phyloP scores from a whole-genome alignment of 2,797 vertebrate species.

The Selene dorsalis region DNA sequence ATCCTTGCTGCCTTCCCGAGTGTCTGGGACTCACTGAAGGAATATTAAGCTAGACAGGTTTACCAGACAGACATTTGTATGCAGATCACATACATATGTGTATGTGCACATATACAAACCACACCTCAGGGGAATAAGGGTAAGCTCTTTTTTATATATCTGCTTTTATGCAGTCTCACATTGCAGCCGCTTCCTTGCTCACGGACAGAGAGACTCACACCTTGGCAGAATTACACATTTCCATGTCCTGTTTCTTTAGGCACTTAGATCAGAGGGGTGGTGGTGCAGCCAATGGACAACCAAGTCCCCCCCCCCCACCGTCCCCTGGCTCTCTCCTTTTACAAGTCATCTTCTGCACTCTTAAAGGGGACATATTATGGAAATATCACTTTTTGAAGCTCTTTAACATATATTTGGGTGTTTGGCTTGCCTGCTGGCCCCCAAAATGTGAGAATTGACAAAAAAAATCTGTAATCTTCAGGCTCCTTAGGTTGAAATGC shows the following conservation, averaged over 20 bases:
- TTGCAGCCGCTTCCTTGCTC: conserved; percentile 31
- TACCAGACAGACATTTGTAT: conserved; percentile 62
- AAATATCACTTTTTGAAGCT: too few species aligned
- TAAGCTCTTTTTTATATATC: conserved; percentile 57
- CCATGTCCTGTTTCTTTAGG: conserved; percentile 68
- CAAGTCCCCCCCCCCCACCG: conserved; percentile 23
- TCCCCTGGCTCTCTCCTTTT: conserved; percentile 10
- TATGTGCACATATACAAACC: conserved; percentile 42
- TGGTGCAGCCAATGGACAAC: conserved; percentile 51
- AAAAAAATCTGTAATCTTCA: too few species aligned
- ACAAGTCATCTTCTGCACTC: conserved; percentile 32
- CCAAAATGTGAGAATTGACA: too few species aligned
- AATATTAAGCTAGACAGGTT: conserved; percentile 65
- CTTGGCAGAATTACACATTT: conserved; percentile 52
- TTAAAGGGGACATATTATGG: too few species aligned
- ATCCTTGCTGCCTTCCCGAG: conserved; percentile 34
- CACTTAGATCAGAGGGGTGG: conserved; percentile 54
- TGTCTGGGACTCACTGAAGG: conserved; percentile 28
- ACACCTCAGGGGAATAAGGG: conserved; percentile 50
- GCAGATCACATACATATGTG: conserved; percentile 50
- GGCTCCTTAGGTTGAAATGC: too few species aligned
- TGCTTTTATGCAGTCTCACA: conserved; percentile 60
- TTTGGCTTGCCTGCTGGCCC: too few species aligned
- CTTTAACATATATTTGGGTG: too few species aligned
- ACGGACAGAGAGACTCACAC: conserved; percentile 34